Conservation (phyloP, 2,113 vertebrate species). For the Rhizomys pruinosus region DNA sequence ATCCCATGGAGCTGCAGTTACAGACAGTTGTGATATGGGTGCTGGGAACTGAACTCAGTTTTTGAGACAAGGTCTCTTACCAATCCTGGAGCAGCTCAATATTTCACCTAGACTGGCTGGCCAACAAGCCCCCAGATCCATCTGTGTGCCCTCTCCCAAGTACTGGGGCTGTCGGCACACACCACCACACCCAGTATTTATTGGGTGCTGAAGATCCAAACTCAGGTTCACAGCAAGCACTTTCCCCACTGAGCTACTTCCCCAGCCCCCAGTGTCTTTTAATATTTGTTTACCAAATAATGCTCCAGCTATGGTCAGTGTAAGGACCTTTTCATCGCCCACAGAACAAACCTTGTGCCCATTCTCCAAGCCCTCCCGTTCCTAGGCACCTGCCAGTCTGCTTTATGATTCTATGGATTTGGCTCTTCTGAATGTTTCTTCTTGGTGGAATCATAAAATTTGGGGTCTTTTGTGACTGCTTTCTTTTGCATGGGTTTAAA, state of each 20-base stretch:
- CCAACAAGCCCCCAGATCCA: neutral
- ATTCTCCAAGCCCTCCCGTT: neutral
- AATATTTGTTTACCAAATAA: neutral
- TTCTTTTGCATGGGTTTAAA: neutral
- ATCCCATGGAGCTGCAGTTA: neutral
- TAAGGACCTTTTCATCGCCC: neutral
- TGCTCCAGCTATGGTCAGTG: neutral
- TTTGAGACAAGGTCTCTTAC: neutral
- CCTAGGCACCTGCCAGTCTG: neutral
- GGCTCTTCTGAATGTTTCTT: neutral
- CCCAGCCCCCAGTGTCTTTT: neutral
- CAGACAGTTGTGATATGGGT: neutral
- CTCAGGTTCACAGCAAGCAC: neutral
- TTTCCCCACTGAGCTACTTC: neutral
- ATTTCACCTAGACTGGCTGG: neutral
- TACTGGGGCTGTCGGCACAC: neutral
- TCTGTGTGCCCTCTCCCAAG: neutral
- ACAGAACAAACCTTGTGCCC: neutral
- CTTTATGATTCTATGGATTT: conserved; percentile 24
- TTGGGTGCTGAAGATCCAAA: neutral
- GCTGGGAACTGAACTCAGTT: neutral
- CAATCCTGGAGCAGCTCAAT: too few relatives aligned
- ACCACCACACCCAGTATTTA: neutral
- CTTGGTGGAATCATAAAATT: neutral
- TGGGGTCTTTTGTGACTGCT: neutral